phyloP scores from a whole-genome alignment of 1,140 invertebrate species.

The Gonatopus flavifemur region DNA sequence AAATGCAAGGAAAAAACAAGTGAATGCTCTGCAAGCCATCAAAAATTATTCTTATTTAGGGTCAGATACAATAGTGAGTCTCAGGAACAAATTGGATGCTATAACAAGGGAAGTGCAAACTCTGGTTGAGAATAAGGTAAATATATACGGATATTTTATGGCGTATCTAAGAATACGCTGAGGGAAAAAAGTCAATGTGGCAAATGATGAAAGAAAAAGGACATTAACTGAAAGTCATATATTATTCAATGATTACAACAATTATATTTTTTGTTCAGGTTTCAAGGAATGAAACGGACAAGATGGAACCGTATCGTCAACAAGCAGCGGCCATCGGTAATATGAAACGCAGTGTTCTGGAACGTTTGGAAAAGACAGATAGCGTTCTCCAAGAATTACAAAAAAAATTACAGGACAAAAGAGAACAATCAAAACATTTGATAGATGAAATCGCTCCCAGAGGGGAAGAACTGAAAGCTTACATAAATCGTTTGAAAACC shows the following conservation, averaged over 20 bases:
- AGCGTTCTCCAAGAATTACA: slow-evolving; percentile 64
- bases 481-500: slow-evolving; percentile 74
- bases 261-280: slow-evolving; percentile 49
- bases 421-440: slow-evolving; percentile 54
- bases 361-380: slow-evolving; percentile 68
- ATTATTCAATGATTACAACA: slow-evolving; percentile 50
- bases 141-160: slow-evolving; percentile 1
- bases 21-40: slow-evolving; percentile 71
- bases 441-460: slow-evolving; percentile 66
- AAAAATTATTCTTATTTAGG: slow-evolving; percentile 68
- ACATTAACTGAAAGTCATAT: slow-evolving; percentile 57
- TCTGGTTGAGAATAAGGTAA: slow-evolving; percentile 43
- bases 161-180: not conserved
- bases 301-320: slow-evolving; percentile 79
- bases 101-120: slow-evolving; percentile 42
- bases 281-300: slow-evolving; percentile 64
- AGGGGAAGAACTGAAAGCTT: slow-evolving; percentile 83
- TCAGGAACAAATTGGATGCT: slow-evolving; percentile 51
- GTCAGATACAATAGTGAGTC: slow-evolving; percentile 67
- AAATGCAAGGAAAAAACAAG: slow-evolving; percentile 62
- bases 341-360: slow-evolving; percentile 75
- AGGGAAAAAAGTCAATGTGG: slow-evolving; percentile 11
- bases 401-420: slow-evolving; percentile 57
- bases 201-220: too few species aligned
- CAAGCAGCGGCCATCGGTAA: slow-evolving; percentile 78